Conservation (phyloP, 2,888 invertebrate species). For the Dyspetes luteomarginatus region DNA sequence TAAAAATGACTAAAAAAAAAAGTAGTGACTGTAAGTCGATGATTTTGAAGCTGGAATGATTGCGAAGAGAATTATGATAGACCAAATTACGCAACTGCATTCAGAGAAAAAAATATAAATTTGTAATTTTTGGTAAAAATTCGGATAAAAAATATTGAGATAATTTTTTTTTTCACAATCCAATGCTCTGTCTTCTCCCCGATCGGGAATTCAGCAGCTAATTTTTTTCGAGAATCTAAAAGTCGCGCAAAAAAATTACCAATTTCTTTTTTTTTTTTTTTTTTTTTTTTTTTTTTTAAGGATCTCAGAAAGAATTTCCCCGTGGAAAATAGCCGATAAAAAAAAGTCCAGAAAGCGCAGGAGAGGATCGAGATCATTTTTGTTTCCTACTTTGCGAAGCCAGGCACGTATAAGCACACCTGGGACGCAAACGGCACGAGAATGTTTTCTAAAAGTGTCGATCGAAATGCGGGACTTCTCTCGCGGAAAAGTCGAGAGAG, state of each 20-base stretch:
- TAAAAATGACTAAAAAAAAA: too few species aligned
- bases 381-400: slow-evolving; percentile 61
- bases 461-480: slow-evolving; percentile 42
- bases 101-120: too few species aligned
- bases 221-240: too few species aligned
- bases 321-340: background rate
- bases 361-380: slow-evolving; percentile 50
- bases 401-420: slow-evolving; percentile 45
- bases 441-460: slow-evolving; percentile 62
- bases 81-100: too few species aligned
- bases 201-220: too few species aligned
- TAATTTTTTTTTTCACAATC: too few species aligned
- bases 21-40: too few species aligned
- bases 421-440: background rate
- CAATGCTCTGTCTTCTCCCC: too few species aligned
- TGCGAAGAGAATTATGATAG: too few species aligned
- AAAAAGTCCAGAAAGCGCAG: slow-evolving; percentile 2
- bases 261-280: background rate
- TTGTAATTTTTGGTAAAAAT: too few species aligned
- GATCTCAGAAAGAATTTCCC: background rate
- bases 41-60: too few species aligned
- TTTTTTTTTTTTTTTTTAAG: background rate
- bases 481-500: slow-evolving; percentile 63
- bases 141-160: too few species aligned
- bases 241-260: background rate